Percentiles rank a stretch among this genome's conserved stretches.
phyloP scores from a whole-genome alignment of 2,888 invertebrate genomes.

The Nesidiocoris tenuis region DNA sequence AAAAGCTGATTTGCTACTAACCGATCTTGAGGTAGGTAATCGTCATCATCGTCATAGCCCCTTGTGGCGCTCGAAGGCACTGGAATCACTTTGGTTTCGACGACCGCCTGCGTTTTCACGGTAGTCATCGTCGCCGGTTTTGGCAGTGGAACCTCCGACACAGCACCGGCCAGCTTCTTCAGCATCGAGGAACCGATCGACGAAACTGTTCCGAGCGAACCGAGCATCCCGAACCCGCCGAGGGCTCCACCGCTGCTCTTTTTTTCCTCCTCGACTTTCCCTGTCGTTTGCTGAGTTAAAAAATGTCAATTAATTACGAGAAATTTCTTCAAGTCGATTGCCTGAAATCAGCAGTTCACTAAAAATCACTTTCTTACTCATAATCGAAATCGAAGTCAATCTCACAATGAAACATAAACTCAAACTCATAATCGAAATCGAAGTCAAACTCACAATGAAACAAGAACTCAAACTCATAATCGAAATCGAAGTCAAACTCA shows the following conservation, averaged over 20 bases:
- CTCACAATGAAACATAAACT: too few species aligned
- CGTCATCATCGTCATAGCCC: conserved; percentile 45
- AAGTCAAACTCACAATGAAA: too few species aligned
- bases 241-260: conserved; percentile 21
- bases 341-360: too few species aligned
- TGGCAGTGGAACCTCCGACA: conserved; percentile 34
- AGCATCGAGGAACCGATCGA: conserved; percentile 38
- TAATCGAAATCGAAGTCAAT: too few species aligned
- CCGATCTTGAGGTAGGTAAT: conserved; percentile 37
- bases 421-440: too few species aligned
- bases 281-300: conserved; percentile 37
- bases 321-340: too few species aligned
- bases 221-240: conserved; percentile 34
- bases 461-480: too few species aligned
- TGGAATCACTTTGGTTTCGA: conserved; percentile 51
- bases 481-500: too few species aligned
- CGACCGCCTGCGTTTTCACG: conserved; percentile 27
- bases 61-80: conserved; percentile 52
- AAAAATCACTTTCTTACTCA: too few species aligned
- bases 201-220: conserved; percentile 23
- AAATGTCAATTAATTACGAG: too few species aligned
- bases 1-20: too few species aligned
- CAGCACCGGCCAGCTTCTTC: conserved; percentile 37
- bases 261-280: conserved; percentile 32
- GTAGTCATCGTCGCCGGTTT: conserved; percentile 25